Evolutionary conservation across 2,888 invertebrate genomes (phyloP), one percentile per base, ranked within the genome.

Genomic region (Cheilosia vulpina): DNA sequence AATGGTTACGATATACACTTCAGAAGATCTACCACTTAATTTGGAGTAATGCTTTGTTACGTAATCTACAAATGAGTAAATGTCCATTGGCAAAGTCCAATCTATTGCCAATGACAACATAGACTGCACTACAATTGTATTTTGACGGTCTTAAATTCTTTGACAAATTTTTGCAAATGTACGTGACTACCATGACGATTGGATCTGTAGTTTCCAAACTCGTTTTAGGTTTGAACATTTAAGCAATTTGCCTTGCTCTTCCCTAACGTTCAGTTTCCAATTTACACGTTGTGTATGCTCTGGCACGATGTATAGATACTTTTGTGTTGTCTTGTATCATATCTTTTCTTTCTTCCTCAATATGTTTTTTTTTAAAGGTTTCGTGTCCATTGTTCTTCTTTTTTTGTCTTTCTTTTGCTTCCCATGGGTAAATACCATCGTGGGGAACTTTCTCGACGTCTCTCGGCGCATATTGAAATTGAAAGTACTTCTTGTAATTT

Each of bases 361-460:
- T 69, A 31, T 38, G 34, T 13, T 55, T 81, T 81, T 75, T 80
- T 77, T 53, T 68, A 57, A 38, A 73, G 45, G 65, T 75, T 79
- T 75, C 83, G 55, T 84, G 83, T 75, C 69, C 83, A 84, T 84
- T 84, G 79, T 84, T 75, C 52, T 84, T 76, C 24, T 63, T 79
- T 79, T 73, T 83, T 79, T 79, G 31, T 79, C 38, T 79, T 83
- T 83, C 63, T 78, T 82, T 65, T 82, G 50, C 71, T 79, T 83
- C 83, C 75, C 83, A 79, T 84, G 79, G 60, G 83, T 79, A 84
- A 79, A 84, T 83, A 84, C 83, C 79, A 73, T 75, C 69, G 73
- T 79, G 83, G 63, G 79, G 83, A 84, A 84, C 83, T 84, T 84
- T 84, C 83, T 84, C 83, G 79, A 58, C 53, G 75, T 79, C 73